These are phyloP conservation scores for Nephrocerus scutellatus DNA, from an alignment of 2,888 invertebrate genomes.

Conservation along the genomic window DNA sequence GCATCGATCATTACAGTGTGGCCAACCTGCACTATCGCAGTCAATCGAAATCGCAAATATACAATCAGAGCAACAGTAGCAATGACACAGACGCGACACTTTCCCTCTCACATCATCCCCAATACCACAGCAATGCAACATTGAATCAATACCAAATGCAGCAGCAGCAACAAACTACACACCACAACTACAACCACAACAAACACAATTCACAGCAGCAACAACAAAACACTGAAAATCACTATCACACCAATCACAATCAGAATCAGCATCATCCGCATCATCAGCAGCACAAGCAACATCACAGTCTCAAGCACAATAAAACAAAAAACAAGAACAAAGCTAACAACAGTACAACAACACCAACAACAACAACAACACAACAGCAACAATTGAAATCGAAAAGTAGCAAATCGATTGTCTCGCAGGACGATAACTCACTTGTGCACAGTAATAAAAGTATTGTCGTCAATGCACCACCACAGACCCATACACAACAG, in stretches of 20 bases:
- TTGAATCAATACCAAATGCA: slow-evolving; percentile 24
- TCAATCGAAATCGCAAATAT: slow-evolving; percentile 43
- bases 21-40: slow-evolving; percentile 39
- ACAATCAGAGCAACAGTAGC: slow-evolving; percentile 35
- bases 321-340: slow-evolving; percentile 22
- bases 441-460: neutral
- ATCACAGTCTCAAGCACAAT: slow-evolving; percentile 21
- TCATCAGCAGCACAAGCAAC: slow-evolving; percentile 21
- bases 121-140: slow-evolving; percentile 29
- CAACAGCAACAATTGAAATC: slow-evolving; percentile 17
- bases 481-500: slow-evolving; percentile 17
- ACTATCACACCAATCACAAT: slow-evolving; percentile 34
- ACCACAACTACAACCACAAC: slow-evolving; percentile 21
- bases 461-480: slow-evolving; percentile 16
- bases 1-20: slow-evolving; percentile 40
- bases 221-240: slow-evolving; percentile 35
- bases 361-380: slow-evolving; percentile 20
- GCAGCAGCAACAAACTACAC: slow-evolving; percentile 21
- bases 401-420: slow-evolving; percentile 20
- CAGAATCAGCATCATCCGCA: slow-evolving; percentile 27
- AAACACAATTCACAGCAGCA: slow-evolving; percentile 25
- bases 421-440: slow-evolving; percentile 9
- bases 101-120: slow-evolving; percentile 11
- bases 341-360: slow-evolving; percentile 15
- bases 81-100: slow-evolving; percentile 22